Evolutionary conservation across 1,140 invertebrate genomes (phyloP), one percentile per base, ranked within the genome.

Genomic region (Eciton burchellii): DNA sequence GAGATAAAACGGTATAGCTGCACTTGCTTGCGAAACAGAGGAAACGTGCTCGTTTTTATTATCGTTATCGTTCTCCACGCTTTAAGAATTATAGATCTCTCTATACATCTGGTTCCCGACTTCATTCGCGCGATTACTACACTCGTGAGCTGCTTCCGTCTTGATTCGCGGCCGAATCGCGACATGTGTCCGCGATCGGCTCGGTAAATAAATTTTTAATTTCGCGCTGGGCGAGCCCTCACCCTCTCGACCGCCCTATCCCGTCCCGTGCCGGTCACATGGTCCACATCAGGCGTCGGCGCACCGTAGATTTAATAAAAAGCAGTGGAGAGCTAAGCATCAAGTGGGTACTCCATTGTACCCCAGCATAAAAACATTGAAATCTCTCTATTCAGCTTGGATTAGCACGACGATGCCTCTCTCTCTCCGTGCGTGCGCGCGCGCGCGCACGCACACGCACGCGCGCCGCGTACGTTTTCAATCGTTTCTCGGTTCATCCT

Each of bases 281-380:
- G 72, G 68, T 54, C 70, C 8, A 70, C 35, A 41, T 29, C 86
- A 84, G 72, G 76, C 83, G 77, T 79, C 82, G 84, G 81, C 82
- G 85, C 87, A 82, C 84, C 90, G 89, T 90, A 88, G 90, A 93
- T 93, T 93, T 92, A 93, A 93, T 93, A 93, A 92, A 93, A 93
- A 91, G 89, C 89, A 90, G 88, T 90, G 87, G 89, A 89, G 91
- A 90, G 90, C 89, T 93, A 91, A 90, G 91, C 92, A 93, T 93
- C 92, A 91, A 93, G 93, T 93, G 92, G 91, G 89, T 88, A 89
- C 91, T 87, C 93, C 90, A 94, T 94, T 93, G 93, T 93, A 89
- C 89, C 88, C 88, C 89, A 87, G 89, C 91, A 93, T 94, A 92
- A 94, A 94, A 94, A 94, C 92, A 94, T 94, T 91, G 93, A 94